These are phyloP conservation scores for Myiagra hebetior DNA, from an alignment of 2,113 vertebrate genomes.

Conservation along the genomic window DNA sequence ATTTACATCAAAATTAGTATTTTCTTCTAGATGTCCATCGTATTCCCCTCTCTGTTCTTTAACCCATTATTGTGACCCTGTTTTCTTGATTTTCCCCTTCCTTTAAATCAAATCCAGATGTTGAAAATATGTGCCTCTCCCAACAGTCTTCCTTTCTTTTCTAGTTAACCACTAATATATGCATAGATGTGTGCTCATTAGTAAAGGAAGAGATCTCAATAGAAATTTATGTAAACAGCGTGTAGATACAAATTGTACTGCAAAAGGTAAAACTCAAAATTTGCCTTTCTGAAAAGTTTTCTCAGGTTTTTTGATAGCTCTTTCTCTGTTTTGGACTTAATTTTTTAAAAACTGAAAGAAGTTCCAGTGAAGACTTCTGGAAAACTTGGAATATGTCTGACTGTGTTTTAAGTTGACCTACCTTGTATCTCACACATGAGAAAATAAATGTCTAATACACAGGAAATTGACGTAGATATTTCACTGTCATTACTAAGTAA, in stretches of 20 bases:
- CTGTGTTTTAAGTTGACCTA: neutral
- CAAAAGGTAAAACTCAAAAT: neutral
- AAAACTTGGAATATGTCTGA: neutral
- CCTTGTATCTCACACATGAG: neutral
- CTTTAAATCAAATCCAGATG: constrained; percentile 33
- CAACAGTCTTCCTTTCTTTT: neutral
- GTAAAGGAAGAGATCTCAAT: neutral
- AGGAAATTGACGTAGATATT: neutral
- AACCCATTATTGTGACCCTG: neutral
- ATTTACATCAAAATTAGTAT: constrained; percentile 2
- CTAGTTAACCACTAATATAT: neutral
- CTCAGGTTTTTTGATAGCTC: neutral
- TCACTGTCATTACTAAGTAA: neutral
- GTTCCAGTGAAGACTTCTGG: neutral
- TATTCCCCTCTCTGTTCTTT: neutral
- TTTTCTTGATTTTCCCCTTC: constrained; percentile 7
- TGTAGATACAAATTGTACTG: neutral
- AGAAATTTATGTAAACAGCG: neutral
- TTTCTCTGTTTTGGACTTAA: neutral
- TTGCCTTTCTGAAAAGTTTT: neutral
- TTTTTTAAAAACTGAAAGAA: neutral
- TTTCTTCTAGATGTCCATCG: neutral
- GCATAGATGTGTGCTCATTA: neutral
- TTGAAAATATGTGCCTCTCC: neutral
- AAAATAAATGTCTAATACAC: neutral